Evolutionary conservation across 2,113 vertebrate species (phyloP).

Genomic region (Lepidothrix coronata): DNA sequence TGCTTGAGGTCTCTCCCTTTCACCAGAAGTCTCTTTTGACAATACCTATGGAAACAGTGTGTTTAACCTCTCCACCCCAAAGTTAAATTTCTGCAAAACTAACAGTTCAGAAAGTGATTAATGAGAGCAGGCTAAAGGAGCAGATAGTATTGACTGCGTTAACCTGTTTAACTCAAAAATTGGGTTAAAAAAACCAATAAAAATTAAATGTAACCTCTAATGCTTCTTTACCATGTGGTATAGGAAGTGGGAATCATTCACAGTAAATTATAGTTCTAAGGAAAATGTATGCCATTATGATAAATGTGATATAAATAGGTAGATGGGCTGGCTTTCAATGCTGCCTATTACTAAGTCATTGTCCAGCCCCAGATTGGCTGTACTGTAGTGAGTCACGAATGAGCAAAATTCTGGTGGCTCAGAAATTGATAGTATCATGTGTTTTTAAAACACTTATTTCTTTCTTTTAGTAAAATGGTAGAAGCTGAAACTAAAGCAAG

Average conservation of each 20-base stretch:
- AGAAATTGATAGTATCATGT: neutral
- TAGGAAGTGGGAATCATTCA: neutral
- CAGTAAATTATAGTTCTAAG: neutral
- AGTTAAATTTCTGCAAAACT: constrained; percentile 37
- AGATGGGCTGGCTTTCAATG: neutral
- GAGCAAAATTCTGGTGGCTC: neutral
- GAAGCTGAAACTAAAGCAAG: neutral
- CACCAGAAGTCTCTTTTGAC: neutral
- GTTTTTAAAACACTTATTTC: neutral
- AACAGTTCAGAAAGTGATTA: constrained; percentile 24
- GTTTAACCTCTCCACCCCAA: neutral
- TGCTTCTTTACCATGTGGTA: neutral
- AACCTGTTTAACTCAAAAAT: neutral
- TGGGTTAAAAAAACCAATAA: neutral
- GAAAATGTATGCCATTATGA: neutral
- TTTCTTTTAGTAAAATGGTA: neutral
- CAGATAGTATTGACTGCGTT: constrained; percentile 3
- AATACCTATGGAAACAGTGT: neutral
- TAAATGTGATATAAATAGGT: neutral
- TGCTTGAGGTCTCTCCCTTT: neutral
- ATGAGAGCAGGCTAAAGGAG: neutral
- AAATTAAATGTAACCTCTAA: neutral
- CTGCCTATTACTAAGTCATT: neutral
- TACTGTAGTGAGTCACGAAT: neutral
- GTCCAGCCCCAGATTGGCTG: neutral